Evolutionary conservation across 2,888 invertebrate genomes (phyloP).

Genomic region (Limnephilus rhombicus): DNA sequence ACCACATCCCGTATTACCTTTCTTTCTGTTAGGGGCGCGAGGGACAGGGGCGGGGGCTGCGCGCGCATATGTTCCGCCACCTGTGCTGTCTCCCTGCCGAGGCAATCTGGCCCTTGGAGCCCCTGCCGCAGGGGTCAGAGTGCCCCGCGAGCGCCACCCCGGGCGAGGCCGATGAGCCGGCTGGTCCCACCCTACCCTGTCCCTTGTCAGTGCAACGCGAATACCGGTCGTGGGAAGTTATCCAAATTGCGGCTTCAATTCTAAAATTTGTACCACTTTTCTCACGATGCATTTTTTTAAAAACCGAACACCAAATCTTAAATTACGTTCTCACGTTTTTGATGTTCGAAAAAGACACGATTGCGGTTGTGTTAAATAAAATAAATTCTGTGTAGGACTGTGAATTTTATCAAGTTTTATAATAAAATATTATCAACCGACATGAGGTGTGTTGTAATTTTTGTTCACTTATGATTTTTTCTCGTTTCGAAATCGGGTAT

Average conservation of each 20-base stretch:
- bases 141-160: constrained; percentile 4
- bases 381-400: background rate
- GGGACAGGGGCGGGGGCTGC: constrained; percentile 70
- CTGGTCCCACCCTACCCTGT: constrained; percentile 66
- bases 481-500: background rate
- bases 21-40: constrained; percentile 70
- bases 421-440: background rate
- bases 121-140: background rate
- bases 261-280: background rate
- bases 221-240: constrained; percentile 61
- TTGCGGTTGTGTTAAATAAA: background rate
- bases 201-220: constrained; percentile 70
- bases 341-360: background rate
- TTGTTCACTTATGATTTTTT: background rate
- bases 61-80: constrained; percentile 73
- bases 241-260: background rate
- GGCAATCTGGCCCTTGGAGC: constrained; percentile 63
- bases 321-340: too few species aligned
- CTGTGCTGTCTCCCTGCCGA: constrained; percentile 69
- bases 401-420: background rate
- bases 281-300: constrained; percentile 14
- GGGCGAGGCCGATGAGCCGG: constrained; percentile 43
- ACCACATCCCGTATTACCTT: constrained; percentile 35
- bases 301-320: background rate
- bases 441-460: constrained; percentile 28